A percentile compares a stretch with the other conserved stretches of the same genome.
These are phyloP conservation scores for Rhynchotus rufescens DNA, from an alignment of 2,797 vertebrate species.

Conservation along the genomic window DNA sequence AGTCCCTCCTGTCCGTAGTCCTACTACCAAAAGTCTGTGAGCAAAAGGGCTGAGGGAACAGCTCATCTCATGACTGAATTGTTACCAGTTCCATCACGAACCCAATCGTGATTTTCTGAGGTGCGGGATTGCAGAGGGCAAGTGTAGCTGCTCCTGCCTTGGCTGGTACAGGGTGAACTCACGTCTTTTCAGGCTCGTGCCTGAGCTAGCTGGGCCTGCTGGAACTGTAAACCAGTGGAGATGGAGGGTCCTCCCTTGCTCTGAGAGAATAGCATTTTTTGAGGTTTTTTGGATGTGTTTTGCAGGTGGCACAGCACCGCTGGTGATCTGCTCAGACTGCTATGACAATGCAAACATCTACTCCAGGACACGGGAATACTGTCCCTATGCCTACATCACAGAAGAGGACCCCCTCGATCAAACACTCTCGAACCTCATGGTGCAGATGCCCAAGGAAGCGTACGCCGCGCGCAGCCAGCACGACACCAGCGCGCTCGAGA, in stretches of 20 bases:
- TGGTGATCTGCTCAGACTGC: slow-evolving; percentile 97
- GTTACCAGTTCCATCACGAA: background rate
- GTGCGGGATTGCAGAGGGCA: too few species aligned
- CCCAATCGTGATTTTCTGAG: background rate
- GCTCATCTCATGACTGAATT: background rate
- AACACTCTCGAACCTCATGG: slow-evolving; percentile 81
- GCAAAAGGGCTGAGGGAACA: background rate
- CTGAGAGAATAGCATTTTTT: background rate
- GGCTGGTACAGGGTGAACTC: background rate
- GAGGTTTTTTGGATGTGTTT: background rate
- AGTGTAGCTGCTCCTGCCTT: background rate
- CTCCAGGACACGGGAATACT: slow-evolving; percentile 92
- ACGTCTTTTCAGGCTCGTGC: background rate
- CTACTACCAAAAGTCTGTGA: background rate
- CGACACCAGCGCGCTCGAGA: slow-evolving; percentile 78
- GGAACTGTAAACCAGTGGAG: background rate
- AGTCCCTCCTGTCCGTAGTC: background rate
- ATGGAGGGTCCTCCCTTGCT: background rate
- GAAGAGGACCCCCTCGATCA: slow-evolving; percentile 90
- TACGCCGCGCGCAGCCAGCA: slow-evolving; percentile 75
- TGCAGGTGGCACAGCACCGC: slow-evolving; percentile 75
- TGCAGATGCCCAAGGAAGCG: slow-evolving; percentile 79
- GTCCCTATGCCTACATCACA: slow-evolving; percentile 89
- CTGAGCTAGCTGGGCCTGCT: background rate
- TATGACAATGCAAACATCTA: slow-evolving; percentile 97